Evolutionary conservation across 2,113 vertebrate genomes (phyloP).

Genomic region (Peromyscus californicus): DNA sequence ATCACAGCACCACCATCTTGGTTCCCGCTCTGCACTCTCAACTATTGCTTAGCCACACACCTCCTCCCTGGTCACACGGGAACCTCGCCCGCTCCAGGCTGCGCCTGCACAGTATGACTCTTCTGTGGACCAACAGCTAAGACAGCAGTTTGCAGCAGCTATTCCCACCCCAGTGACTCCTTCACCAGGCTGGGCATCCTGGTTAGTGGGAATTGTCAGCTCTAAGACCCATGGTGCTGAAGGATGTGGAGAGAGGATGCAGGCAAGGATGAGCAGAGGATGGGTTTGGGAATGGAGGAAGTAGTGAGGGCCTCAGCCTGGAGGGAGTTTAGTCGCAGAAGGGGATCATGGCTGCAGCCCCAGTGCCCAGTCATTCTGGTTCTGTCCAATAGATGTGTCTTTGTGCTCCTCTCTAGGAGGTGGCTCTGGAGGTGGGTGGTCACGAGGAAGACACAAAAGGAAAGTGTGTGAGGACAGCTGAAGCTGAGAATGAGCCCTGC

Average conservation of each 20-base stretch:
- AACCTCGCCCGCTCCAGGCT: not conserved
- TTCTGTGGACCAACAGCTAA: not conserved
- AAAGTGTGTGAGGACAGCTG: not conserved
- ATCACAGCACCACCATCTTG: not conserved
- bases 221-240: not conserved
- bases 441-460: not conserved
- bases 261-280: not conserved
- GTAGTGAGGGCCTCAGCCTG: not conserved
- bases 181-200: not conserved
- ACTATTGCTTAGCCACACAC: not conserved
- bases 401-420: not conserved
- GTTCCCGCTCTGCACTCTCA: not conserved
- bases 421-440: not conserved
- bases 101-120: not conserved
- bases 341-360: fast-evolving
- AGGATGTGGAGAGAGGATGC: not conserved
- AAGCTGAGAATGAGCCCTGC: not conserved
- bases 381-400: not conserved
- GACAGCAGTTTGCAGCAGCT: not conserved
- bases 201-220: not conserved
- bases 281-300: not conserved
- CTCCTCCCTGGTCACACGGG: not conserved
- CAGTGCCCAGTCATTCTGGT: fast-evolving
- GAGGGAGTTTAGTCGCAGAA: fast-evolving
- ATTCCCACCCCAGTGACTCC: slow-evolving; percentile 16